phyloP scores from a whole-genome alignment of 2,113 vertebrate species.

The zebrafish (Danio rerio) region GRCz12tu NC_133176.1:44373501-44374000 shows the following conservation, averaged over 20 bases:
- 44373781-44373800: constrained; percentile 45
- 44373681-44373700: background rate
- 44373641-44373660: background rate
- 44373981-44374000: background rate
- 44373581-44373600: background rate
- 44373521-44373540: too few species aligned
- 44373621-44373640: background rate
- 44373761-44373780: background rate
- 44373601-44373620: background rate
- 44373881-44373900: too few species aligned
- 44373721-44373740: background rate
- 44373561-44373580: background rate
- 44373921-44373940: too few species aligned
- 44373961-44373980: background rate
- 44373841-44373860: background rate
- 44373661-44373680: background rate
- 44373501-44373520: too few species aligned
- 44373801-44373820: constrained; percentile 24
- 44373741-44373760: background rate
- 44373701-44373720: too few species aligned
- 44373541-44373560: too few species aligned
- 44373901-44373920: too few species aligned
- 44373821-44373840: too few species aligned
- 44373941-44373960: too few species aligned
- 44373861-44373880: too few species aligned